Evolutionary conservation across 2,113 vertebrate species (phyloP).

Genomic region (Psephotus haematonotus): DNA sequence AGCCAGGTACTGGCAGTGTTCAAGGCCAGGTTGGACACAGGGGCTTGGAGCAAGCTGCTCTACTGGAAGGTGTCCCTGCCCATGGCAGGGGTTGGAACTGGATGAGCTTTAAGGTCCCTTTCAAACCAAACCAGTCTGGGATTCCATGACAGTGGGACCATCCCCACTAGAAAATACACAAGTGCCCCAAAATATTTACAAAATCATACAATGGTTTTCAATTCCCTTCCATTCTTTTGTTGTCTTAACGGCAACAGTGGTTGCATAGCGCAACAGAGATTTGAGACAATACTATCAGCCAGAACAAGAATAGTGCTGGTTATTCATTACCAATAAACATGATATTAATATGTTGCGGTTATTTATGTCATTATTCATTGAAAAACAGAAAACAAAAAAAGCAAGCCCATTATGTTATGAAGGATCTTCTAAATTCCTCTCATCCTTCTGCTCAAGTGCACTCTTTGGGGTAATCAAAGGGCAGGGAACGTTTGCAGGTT

Average conservation of each 20-base stretch:
- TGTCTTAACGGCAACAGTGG: no score
- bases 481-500: background rate
- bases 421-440: background rate
- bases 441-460: background rate
- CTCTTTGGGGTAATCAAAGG: background rate
- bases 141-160: fast-evolving
- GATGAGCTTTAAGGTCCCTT: no score
- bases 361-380: background rate
- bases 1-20: background rate
- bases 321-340: background rate
- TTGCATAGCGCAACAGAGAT: fast-evolving
- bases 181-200: background rate
- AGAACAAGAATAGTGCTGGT: background rate
- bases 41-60: no score
- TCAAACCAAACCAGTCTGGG: background rate
- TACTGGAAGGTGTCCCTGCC: no score
- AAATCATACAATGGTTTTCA: background rate
- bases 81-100: no score
- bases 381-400: background rate
- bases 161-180: background rate
- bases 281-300: background rate
- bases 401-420: background rate
- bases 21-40: background rate
- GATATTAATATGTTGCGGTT: fast-evolving
- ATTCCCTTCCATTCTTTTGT: background rate